Evolutionary conservation across 2,797 vertebrate species (phyloP).

Genomic region (Myiothlypis chrysogaster): DNA sequence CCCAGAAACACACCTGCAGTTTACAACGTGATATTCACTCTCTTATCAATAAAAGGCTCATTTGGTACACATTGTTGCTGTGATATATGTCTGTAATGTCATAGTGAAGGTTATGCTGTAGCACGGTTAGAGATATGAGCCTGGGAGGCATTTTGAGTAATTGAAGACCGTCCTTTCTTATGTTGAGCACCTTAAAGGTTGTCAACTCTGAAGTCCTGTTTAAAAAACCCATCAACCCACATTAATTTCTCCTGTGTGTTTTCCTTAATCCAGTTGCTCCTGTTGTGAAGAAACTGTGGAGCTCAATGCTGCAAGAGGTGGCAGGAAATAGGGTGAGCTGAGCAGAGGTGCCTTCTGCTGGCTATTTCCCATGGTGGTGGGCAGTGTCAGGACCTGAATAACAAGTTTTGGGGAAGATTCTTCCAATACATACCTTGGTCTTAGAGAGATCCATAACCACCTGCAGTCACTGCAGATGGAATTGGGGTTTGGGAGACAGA

Average conservation of each 20-base stretch:
- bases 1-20: neutral
- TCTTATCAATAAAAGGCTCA: neutral
- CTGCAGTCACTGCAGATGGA: neutral
- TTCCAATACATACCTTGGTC: neutral
- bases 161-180: neutral
- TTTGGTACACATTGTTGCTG: neutral
- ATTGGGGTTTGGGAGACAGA: neutral
- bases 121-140: accelerated
- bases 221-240: neutral
- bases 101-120: neutral
- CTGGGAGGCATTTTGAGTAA: neutral
- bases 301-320: neutral
- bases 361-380: accelerated
- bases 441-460: accelerated
- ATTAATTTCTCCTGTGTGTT: neutral
- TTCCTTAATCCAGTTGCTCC: neutral
- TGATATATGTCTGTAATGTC: neutral
- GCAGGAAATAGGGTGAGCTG: neutral
- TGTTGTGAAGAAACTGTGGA: neutral
- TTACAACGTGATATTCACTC: neutral
- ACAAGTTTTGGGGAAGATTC: neutral
- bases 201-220: neutral
- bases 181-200: neutral
- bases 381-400: neutral
- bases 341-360: neutral